Conservation (phyloP, 2,113 vertebrate species). For the Oxyura jamaicensis region DNA sequence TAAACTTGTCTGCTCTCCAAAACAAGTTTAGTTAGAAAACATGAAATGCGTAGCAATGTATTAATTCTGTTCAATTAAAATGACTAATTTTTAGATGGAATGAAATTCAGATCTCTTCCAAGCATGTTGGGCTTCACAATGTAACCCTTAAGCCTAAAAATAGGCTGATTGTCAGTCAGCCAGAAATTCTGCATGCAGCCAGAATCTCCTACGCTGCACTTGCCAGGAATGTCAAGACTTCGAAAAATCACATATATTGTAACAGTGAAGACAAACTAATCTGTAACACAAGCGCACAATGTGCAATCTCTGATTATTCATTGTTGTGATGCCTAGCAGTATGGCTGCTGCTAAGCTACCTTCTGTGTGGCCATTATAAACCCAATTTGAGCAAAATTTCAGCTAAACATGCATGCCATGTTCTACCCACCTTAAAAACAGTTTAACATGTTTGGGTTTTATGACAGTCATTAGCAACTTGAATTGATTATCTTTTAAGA, state of each 20-base stretch:
- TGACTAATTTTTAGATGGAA: background rate
- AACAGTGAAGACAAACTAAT: constrained; percentile 48
- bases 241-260: constrained; percentile 33
- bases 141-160: constrained; percentile 41
- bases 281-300: constrained; percentile 18
- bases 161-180: background rate
- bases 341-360: background rate
- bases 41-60: too few relatives aligned
- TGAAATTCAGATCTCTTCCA: background rate
- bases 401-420: background rate
- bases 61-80: background rate
- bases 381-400: background rate
- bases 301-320: background rate
- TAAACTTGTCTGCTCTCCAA: background rate
- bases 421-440: background rate
- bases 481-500: background rate
- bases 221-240: constrained; percentile 62
- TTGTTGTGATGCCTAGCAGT: background rate
- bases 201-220: constrained; percentile 51
- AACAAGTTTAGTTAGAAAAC: background rate
- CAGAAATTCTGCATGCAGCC: constrained; percentile 31
- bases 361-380: background rate
- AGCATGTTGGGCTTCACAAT: background rate
- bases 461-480: background rate
- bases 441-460: background rate